Evolutionary conservation across 2,113 vertebrate genomes (phyloP), one percentile per base, ranked within the genome.

Genomic region (Aptenodytes forsteri): DNA sequence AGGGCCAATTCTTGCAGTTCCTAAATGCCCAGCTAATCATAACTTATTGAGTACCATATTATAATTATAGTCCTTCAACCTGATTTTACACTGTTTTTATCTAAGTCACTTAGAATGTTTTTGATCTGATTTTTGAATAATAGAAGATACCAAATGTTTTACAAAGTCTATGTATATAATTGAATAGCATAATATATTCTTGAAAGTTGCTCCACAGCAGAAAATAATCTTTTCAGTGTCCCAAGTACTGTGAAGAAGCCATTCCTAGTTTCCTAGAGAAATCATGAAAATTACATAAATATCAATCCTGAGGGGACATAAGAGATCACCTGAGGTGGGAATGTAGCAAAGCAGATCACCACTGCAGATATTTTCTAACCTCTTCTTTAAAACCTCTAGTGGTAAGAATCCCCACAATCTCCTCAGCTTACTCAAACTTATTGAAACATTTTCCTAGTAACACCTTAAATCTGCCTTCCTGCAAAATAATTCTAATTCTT

Each of bases 41-140:
- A 92, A 80, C 34, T 66, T 91, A 54, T 1, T 55, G 64, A 87
- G 20, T 73, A 73, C 27, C 40, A 7, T 42, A 65, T 56, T 73
- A 36, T 73, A 90, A 61, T 76, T 65, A 30, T 4, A 86, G n/a
- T 69, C 26, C 22, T 85, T 72, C 86, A 58, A 34, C 26, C 40
- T 82, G 23, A 77, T 83, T 88, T 93, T 82, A 83, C 25, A 78
- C 21, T 83, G 55, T 26, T 91, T 91, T 94, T 90, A 44, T 38
- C 76, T 83, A 62, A 73, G 49, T 70, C 38, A 82, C n/a, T 83
- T 85, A 40, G 47, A 83, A 87, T 30, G 32, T 65, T 91, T 96
- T 91, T 90, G 13, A 96, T 94, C 52, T 93, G 59, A 83, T 64
- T 89, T 84, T 65, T 94, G 19, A 80, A 94, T 93, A 87, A 83